Conservation (phyloP, 2,113 vertebrate genomes). For the Anoura caudifer region DNA sequence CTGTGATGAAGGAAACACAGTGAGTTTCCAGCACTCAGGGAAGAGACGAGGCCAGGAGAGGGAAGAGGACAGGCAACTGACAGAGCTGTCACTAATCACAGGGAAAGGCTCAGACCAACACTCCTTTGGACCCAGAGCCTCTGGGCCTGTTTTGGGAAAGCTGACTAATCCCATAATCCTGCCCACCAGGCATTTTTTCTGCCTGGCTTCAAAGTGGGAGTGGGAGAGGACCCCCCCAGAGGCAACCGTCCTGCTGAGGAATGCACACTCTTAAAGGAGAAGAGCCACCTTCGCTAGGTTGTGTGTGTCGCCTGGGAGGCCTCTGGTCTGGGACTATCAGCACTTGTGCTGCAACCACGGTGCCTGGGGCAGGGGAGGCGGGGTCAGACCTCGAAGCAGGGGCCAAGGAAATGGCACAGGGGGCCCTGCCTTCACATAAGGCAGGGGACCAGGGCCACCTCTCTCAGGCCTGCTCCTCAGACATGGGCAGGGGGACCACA, state of each 20-base stretch:
- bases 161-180: constrained; percentile 54
- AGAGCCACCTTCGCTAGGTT: not conserved
- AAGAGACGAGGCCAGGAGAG: not conserved
- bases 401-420: not conserved
- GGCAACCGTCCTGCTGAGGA: not conserved
- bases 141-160: constrained; percentile 63
- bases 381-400: not conserved
- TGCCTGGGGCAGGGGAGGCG: not conserved
- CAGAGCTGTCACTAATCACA: constrained; percentile 44
- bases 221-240: constrained; percentile 4
- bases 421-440: not conserved
- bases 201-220: constrained; percentile 56
- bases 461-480: not conserved
- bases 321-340: not conserved
- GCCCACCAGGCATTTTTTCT: constrained; percentile 62
- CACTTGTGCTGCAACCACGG: too few species aligned
- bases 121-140: constrained; percentile 33
- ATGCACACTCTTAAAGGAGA: constrained; percentile 42
- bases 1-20: not conserved
- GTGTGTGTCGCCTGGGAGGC: not conserved
- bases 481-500: not conserved
- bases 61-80: not conserved
- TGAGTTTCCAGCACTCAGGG: not conserved
- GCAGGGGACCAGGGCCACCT: too few species aligned
- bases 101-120: constrained; percentile 36